Evolutionary conservation across 2,888 invertebrate genomes (phyloP), one percentile per base, ranked within the genome.

Genomic region (Rhopalosiphum nymphaeae): DNA sequence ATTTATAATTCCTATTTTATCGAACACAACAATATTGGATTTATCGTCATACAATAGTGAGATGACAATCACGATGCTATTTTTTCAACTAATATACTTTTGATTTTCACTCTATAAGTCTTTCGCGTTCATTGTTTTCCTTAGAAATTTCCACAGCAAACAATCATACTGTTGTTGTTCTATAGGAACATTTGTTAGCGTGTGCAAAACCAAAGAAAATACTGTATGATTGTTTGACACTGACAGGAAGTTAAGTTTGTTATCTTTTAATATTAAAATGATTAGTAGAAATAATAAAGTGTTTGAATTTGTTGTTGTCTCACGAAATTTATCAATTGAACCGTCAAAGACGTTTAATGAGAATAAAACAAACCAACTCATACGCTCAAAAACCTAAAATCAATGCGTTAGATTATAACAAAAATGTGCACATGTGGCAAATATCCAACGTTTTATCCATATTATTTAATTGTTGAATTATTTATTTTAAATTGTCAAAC

Each of bases 51-150:
- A 78, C 36, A 78, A 36, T 36, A 36, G 21, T 78, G 36, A 78
- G 78, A 36, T 36, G 36, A 78, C 78, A 29, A 36, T 78, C 78
- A 36, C 21, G 9, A 36, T 21, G 36, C 36, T 78, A 44, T 86
- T 86, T 86, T 86, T 86, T 86, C 49, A n/a, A 86, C 86, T 49
- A 86, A 86, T 86, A 44, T n/a, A 86, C 21, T 86, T 86, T 46
- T 86, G 29, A 49, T 86, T 49, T 29, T 44, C 49, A 29, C 13
- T 11, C 29, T 13, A 16, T 9, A 46, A 46, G 26, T 46, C 86
- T 29, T 1, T 29, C 1, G 36, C 7, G n/a, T 21, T 36, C 67
- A 78, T 78, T 78, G 36, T 46, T 44, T 86, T 86, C 29, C 49
- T 16, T n/a, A 29, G 29, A 86, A 4, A 46, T 86, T 29, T 49